phyloP scores from a whole-genome alignment of 2,797 vertebrate species.

The Acropternis orthonyx region DNA sequence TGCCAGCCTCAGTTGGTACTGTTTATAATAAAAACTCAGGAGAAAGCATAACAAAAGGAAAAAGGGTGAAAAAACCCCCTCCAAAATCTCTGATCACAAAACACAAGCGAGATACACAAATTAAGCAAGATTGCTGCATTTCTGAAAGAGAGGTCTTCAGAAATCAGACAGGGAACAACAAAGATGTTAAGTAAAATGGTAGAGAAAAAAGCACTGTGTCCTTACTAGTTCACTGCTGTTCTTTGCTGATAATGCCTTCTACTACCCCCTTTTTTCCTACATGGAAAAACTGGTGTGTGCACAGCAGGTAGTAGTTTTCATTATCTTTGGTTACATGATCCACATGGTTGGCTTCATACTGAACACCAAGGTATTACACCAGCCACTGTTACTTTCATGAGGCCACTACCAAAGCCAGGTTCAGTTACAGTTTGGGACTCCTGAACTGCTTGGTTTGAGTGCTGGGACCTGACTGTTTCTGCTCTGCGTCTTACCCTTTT shows the following conservation, averaged over 20 bases:
- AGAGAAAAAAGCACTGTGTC: background rate
- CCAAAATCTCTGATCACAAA: background rate
- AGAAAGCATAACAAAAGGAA: background rate
- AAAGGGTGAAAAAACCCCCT: accelerated
- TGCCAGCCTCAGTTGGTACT: background rate
- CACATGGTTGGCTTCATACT: background rate
- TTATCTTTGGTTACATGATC: background rate
- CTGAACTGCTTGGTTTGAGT: background rate
- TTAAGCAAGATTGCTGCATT: background rate
- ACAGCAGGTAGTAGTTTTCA: background rate
- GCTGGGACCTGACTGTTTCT: background rate
- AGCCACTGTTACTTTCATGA: background rate
- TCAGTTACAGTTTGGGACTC: background rate
- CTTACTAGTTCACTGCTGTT: background rate
- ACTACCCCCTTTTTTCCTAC: background rate
- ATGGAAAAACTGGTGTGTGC: too few species aligned
- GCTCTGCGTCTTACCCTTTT: background rate
- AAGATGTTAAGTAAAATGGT: background rate
- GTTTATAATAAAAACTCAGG: background rate
- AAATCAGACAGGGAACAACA: background rate
- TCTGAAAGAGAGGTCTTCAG: background rate
- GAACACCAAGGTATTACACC: background rate
- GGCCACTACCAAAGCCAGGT: background rate
- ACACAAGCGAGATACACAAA: background rate
- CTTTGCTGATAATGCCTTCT: background rate